Base-by-base conservation (phyloP, 1,140 invertebrate genomes). In the Propsilocerus akamusi region DNA sequence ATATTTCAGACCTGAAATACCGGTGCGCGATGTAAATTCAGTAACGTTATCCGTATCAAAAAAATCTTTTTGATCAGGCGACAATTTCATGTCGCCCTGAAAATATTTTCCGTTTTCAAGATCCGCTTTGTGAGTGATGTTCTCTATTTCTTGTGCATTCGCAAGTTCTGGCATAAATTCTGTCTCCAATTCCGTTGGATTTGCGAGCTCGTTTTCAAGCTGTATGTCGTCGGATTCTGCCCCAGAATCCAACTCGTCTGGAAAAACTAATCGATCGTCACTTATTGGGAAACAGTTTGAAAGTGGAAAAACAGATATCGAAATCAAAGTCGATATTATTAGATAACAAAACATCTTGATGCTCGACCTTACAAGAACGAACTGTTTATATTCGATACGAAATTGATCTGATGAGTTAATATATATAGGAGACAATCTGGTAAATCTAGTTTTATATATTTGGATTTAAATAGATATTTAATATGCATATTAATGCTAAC, bases 71-170 rank as follows among this genome's bases (percentile, higher is more conserved):
- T 51, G 50, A 2, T 37, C 30, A 14, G 23, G 11, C 4, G n/a
- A 25, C 10, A 51, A 46, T 10, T 14, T n/a, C 5, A 51, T 51
- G 25, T 51, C 50, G 3, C 50, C 50, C 37, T 51, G 41, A 12
- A 34, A 51, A 24, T 25, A 11, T 1, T 41, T 2, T 17, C 34
- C 34, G 11, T 41, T 41, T 41, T 41, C 34, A 6, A 41, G 34
- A 7, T 4, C 5, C 11, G n/a, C 22, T 20, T n/a, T n/a, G n/a
- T n/a, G n/a, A n/a, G n/a, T n/a, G n/a, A n/a, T n/a, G 8, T 14
- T 20, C 17, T 41, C n/a, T 41, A 20, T 14, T 20, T 41, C 14
- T 6, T 30, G 28, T 11, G 2, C n/a, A 4, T 3, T 2, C n/a
- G 6, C 10, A 3, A 7, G 2, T 3, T 30, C n/a, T 11, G 28